Evolutionary conservation across 2,797 vertebrate species (phyloP).

Genomic region (Oceanodroma leucorhoa): DNA sequence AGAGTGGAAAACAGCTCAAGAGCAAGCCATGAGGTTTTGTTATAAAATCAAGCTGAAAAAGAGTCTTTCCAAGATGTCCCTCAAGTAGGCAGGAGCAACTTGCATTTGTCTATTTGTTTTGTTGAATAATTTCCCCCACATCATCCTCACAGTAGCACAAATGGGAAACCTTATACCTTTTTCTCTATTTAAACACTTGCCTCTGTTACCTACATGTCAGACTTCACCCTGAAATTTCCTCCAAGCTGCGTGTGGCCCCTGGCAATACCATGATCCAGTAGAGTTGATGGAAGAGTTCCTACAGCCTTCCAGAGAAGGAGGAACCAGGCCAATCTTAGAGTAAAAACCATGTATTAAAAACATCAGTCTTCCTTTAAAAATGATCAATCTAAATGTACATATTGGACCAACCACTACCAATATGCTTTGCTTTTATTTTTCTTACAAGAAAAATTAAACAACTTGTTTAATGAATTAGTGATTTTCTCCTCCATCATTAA

Average conservation of each 20-base stretch:
- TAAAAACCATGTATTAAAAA: conserved; percentile 21
- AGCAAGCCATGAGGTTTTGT: background rate
- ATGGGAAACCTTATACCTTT: background rate
- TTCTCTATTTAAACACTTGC: background rate
- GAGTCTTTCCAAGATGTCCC: background rate
- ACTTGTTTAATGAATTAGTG: conserved; percentile 50
- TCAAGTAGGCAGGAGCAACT: background rate
- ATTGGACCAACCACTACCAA: background rate
- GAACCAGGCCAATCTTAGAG: background rate
- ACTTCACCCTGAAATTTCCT: background rate
- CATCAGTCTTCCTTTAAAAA: conserved; percentile 30
- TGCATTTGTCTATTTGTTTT: background rate
- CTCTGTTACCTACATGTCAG: background rate
- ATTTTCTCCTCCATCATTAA: conserved; percentile 56
- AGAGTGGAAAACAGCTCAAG: background rate
- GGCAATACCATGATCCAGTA: background rate
- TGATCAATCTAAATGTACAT: background rate
- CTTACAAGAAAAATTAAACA: conserved; percentile 47
- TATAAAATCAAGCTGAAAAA: background rate
- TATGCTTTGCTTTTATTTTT: conserved; percentile 27
- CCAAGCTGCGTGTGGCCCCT: background rate
- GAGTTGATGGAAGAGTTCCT: background rate
- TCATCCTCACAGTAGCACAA: background rate
- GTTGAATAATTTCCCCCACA: background rate
- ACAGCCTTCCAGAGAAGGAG: background rate